These are phyloP conservation scores for Pseudonaja textilis DNA, from an alignment of 2,113 vertebrate species.

Conservation along the genomic window DNA sequence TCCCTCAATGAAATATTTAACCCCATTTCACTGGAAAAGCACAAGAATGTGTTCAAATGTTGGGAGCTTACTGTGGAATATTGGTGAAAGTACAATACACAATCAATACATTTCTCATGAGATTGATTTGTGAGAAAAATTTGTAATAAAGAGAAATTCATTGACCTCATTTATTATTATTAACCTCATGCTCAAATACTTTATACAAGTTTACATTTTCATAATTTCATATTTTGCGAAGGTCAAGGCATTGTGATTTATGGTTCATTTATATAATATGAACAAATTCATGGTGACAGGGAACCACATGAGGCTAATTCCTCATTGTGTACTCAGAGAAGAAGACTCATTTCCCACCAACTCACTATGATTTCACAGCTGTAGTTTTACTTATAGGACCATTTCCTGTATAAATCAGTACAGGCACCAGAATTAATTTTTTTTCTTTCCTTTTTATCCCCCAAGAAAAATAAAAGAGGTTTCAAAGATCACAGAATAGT, in stretches of 20 bases:
- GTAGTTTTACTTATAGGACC: neutral
- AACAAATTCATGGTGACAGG: neutral
- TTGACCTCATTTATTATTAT: neutral
- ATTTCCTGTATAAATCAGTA: neutral
- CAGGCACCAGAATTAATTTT: neutral
- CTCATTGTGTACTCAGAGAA: neutral
- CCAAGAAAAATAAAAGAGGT: neutral
- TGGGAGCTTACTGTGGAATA: neutral
- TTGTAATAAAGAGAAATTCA: neutral
- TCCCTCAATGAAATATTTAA: neutral
- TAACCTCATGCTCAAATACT: neutral
- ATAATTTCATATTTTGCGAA: neutral
- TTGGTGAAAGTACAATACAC: neutral
- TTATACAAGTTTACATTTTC: neutral
- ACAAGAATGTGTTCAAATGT: neutral
- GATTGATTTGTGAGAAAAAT: neutral
- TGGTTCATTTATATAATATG: neutral
- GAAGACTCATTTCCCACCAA: slow-evolving; percentile 39
- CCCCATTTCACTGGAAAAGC: neutral
- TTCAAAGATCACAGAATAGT: neutral
- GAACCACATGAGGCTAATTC: slow-evolving; percentile 11
- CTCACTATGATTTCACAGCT: slow-evolving; percentile 9
- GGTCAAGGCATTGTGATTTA: neutral
- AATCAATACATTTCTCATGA: neutral
- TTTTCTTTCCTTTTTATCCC: neutral